Evolutionary conservation across 2,797 vertebrate species (phyloP).

Genomic region (Diglossa cyanea): DNA sequence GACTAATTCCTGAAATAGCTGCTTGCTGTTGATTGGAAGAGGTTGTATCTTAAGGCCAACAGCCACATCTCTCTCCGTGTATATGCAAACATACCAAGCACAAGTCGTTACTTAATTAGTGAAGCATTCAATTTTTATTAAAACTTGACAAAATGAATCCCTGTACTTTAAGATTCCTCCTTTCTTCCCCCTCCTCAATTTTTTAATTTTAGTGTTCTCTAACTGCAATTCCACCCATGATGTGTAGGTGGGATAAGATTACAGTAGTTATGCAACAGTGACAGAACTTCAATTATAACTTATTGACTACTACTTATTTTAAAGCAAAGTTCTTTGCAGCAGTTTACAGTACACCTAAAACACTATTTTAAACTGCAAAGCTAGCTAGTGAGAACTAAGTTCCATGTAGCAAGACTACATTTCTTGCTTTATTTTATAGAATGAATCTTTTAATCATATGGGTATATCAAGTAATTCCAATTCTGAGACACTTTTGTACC

Average conservation of each 20-base stretch:
- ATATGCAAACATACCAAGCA: not conserved
- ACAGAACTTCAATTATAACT: slow-evolving; percentile 58
- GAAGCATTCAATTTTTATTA: slow-evolving; percentile 16
- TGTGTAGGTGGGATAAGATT: slow-evolving; percentile 46
- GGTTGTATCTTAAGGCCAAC: not conserved
- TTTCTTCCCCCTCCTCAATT: slow-evolving; percentile 50
- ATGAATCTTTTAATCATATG: not conserved
- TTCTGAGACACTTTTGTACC: not conserved
- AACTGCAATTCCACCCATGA: slow-evolving; percentile 45
- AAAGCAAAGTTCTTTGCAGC: slow-evolving; percentile 11
- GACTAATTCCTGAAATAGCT: not conserved
- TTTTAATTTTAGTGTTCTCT: slow-evolving; percentile 56
- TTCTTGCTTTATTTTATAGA: not conserved
- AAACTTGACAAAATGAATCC: slow-evolving; percentile 29
- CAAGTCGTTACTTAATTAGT: slow-evolving; percentile 36
- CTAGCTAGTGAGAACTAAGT: not conserved
- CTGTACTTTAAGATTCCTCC: slow-evolving; percentile 8
- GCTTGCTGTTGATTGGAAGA: not conserved
- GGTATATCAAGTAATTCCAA: not conserved
- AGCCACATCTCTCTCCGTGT: not conserved
- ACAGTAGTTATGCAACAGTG: slow-evolving; percentile 48
- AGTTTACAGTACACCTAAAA: slow-evolving; percentile 24
- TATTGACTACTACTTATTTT: slow-evolving; percentile 35
- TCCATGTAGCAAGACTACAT: not conserved
- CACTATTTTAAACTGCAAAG: not conserved